A percentile compares a stretch with the other conserved stretches of the same genome.
Conservation (phyloP, 2,888 invertebrate species). For the Bombylius major region DNA sequence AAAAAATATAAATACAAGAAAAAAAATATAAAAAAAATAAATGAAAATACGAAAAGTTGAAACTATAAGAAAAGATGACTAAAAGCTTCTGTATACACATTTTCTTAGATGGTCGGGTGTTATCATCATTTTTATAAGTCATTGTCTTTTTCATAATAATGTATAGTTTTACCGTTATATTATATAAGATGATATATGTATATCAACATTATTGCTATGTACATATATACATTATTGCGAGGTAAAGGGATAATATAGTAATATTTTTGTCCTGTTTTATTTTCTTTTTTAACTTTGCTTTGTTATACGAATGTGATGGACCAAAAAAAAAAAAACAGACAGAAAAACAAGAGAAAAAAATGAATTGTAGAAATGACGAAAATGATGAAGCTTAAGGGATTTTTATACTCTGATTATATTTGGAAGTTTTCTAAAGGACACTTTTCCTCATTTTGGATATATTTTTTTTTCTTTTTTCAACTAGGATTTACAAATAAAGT, state of each 20-base stretch:
- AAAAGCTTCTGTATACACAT: neutral
- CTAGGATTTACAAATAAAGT: slow-evolving; percentile 2
- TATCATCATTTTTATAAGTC: neutral
- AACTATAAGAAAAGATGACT: too few species aligned
- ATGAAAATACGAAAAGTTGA: neutral
- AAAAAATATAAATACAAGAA: neutral
- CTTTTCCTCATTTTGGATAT: neutral
- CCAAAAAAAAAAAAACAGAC: too few species aligned
- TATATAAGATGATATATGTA: too few species aligned
- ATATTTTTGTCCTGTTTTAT: too few species aligned
- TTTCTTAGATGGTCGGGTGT: neutral
- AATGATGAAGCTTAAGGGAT: slow-evolving; percentile 9
- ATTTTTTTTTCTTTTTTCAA: neutral
- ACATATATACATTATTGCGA: too few species aligned
- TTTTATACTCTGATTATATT: slow-evolving; percentile 5
- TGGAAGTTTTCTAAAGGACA: neutral
- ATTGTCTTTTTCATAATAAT: neutral
- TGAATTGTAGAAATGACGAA: slow-evolving; percentile 2
- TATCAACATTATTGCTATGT: too few species aligned
- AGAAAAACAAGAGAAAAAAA: too few species aligned
- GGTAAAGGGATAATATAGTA: too few species aligned
- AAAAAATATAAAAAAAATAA: neutral
- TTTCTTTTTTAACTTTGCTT: too few species aligned
- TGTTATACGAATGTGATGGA: too few species aligned
- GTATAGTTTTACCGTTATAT: too few species aligned